A percentile compares a stretch with the other conserved stretches of the same genome.
Conservation (phyloP, 2,888 invertebrate species). For the Meta bourneti region DNA sequence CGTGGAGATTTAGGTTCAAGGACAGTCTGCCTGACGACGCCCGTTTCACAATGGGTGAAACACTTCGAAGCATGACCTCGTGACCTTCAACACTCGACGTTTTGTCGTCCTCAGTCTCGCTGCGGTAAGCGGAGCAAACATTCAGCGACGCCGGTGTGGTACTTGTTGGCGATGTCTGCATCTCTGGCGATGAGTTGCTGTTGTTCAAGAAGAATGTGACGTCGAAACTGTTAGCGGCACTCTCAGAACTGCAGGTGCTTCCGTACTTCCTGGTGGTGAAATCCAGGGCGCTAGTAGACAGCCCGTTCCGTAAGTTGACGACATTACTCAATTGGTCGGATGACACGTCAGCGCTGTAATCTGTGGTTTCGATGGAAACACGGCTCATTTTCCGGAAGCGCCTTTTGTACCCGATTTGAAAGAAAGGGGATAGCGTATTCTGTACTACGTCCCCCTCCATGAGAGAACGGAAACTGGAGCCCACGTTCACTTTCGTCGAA, state of each 20-base stretch:
- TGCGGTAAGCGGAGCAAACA: conserved; percentile 55
- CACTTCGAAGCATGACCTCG: conserved; percentile 66
- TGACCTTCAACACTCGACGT: conserved; percentile 73
- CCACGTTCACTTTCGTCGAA: conserved; percentile 76
- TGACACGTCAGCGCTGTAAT: conserved; percentile 76
- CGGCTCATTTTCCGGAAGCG: conserved; percentile 74
- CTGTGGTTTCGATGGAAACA: conserved; percentile 71
- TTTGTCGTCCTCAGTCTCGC: conserved; percentile 71
- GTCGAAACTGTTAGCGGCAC: conserved; percentile 79
- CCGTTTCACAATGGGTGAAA: conserved; percentile 70
- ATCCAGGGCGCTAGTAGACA: conserved; percentile 72
- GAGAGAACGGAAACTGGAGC: conserved; percentile 75
- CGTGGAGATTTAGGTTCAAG: conserved; percentile 64
- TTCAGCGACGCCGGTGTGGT: conserved; percentile 66
- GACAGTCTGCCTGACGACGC: conserved; percentile 61
- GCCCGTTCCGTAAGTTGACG: conserved; percentile 62
- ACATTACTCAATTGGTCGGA: conserved; percentile 76
- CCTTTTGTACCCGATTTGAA: conserved; percentile 74
- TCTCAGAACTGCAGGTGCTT: conserved; percentile 79
- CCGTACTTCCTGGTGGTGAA: conserved; percentile 77
- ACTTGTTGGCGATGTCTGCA: conserved; percentile 59
- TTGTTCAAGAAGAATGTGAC: conserved; percentile 77
- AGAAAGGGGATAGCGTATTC: conserved; percentile 75
- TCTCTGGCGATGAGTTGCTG: conserved; percentile 56
- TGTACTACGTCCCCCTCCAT: conserved; percentile 74